Conservation (phyloP, 2,797 vertebrate species). For the Natrix natrix region DNA sequence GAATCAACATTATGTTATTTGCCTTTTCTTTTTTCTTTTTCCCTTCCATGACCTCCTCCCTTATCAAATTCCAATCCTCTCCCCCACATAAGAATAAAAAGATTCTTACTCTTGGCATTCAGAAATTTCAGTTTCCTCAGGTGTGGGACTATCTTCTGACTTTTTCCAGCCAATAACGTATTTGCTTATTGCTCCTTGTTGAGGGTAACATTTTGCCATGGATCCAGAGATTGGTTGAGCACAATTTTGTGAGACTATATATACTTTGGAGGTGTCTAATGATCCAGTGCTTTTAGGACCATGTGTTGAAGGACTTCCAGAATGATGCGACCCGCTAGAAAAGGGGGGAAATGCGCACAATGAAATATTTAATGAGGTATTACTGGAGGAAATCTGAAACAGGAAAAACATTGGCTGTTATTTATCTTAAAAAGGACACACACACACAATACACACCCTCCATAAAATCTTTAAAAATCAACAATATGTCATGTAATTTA, state of each 20-base stretch:
- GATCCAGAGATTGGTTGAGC: constrained; percentile 71
- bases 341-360: constrained; percentile 33
- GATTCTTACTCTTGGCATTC: constrained; percentile 86
- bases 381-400: neutral
- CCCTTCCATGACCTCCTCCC: neutral
- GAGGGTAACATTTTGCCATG: constrained; percentile 73
- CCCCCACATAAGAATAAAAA: constrained; percentile 4
- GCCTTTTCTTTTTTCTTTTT: neutral
- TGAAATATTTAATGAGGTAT: neutral
- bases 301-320: constrained; percentile 85
- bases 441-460: neutral
- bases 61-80: neutral
- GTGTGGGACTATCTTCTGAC: constrained; percentile 77
- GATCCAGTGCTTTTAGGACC: constrained; percentile 83
- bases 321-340: constrained; percentile 88
- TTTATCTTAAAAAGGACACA: neutral
- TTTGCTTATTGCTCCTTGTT: constrained; percentile 73
- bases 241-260: constrained; percentile 83
- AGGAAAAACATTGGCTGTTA: neutral
- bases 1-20: neutral
- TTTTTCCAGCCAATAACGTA: constrained; percentile 82
- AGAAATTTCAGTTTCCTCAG: constrained; percentile 82
- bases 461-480: constrained; percentile 14
- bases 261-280: constrained; percentile 90
- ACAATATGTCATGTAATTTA: neutral